Evolutionary conservation across 2,113 vertebrate species (phyloP), one percentile per base, ranked within the genome.

Genomic region (Orycteropus afer): DNA sequence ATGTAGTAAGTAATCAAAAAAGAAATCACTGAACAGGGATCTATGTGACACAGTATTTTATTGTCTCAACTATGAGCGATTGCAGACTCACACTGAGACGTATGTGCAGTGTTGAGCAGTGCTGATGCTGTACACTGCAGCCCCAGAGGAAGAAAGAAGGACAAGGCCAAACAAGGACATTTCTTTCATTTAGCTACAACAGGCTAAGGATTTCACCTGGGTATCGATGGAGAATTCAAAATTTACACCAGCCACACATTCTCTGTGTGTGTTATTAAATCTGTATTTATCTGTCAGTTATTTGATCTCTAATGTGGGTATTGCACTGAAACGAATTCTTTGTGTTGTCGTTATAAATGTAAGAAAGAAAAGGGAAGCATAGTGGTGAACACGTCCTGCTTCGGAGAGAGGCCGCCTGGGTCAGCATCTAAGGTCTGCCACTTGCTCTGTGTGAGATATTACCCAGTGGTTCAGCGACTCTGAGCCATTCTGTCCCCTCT

Each of bases 391-490:
- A 12, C n/a, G 61, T 23, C 45, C 3, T 5, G 29, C 18, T 61
- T 45, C 42, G 29, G 13, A 42, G 15, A 55, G 2, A 14, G 5
- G 8, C 59, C 47, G 65, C 77, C 76, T 14, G 1, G 18, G 27
- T 20, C 61, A 65, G 61, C 40, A 22, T 22, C 51, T 32, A 34
- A 53, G 29, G 22, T 29, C n/a, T 42, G 20, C 5, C 14, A 5
- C 29, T 51, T 32, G 37, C 10, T 27, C 1, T 76, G 29, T 40
- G 5, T 32, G 14, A 34, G 79, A 6, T 32, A 45, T 20, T 34
- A n/a, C 51, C 49, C 14, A 2, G 29, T 0, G 0, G 14, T 17
- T 78, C 4, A 20, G 22, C 25, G 37, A 11, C 27, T 8, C n/a
- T 34, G 86, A 84, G 61, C 59, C 1, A 18, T 40, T 18, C 42